Percentiles rank a stretch among this genome's conserved stretches.
phyloP scores from a whole-genome alignment of 2,113 vertebrate species.

The Vulpes ferrilata region DNA sequence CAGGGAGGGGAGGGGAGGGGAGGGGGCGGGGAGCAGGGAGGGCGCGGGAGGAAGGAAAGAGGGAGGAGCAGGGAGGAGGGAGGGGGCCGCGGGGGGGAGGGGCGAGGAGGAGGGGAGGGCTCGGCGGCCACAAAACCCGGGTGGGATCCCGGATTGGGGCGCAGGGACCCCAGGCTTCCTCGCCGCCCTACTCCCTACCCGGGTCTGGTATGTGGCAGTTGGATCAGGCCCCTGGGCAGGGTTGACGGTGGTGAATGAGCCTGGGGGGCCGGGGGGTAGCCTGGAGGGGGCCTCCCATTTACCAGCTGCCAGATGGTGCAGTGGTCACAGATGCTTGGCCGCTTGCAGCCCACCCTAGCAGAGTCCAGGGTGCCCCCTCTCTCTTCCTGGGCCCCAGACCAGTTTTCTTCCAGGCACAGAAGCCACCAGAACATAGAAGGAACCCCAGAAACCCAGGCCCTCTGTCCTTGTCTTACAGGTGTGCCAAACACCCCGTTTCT shows the following conservation, averaged over 20 bases:
- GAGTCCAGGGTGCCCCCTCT: accelerated
- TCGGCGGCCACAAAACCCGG: conserved; percentile 73
- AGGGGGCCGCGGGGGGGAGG: not conserved
- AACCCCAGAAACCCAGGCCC: not conserved
- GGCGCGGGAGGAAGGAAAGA: not conserved
- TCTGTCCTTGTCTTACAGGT: accelerated
- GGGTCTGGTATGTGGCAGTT: not conserved
- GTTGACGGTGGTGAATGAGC: not conserved
- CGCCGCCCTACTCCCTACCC: accelerated
- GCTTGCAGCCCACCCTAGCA: not conserved
- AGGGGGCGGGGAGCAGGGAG: conserved; percentile 29
- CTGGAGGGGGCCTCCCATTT: not conserved
- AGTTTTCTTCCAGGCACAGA: not conserved
- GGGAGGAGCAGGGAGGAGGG: conserved; percentile 2
- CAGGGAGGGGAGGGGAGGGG: not conserved
- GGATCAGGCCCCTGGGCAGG: not conserved
- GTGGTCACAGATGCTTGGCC: accelerated
- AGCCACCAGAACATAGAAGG: not conserved
- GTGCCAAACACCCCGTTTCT: not conserved
- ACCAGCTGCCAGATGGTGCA: not conserved
- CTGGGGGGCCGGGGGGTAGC: too few relatives aligned
- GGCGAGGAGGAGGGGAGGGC: not conserved
- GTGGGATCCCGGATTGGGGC: conserved; percentile 52
- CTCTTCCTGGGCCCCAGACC: not conserved
- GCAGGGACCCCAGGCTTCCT: not conserved